Conservation (phyloP, 2,888 invertebrate species). For the Polymixis flavicincta region DNA sequence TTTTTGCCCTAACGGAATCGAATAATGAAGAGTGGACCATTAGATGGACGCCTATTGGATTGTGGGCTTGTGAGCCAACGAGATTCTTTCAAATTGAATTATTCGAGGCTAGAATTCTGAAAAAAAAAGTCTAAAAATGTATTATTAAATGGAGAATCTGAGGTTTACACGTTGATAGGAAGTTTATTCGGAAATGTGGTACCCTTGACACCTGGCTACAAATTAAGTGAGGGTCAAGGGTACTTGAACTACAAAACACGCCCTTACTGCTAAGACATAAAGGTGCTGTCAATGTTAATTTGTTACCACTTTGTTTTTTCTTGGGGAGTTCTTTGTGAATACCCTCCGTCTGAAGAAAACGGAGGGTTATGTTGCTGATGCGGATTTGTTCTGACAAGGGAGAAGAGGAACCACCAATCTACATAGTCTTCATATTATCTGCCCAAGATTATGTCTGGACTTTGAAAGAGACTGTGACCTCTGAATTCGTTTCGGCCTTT, state of each 20-base stretch:
- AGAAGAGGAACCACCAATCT: too few relatives aligned
- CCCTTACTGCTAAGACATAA: not conserved
- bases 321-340: too few relatives aligned
- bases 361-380: too few relatives aligned
- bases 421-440: too few relatives aligned
- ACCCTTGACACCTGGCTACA: not conserved
- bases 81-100: conserved; percentile 8
- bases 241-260: not conserved
- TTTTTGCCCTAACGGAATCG: not conserved
- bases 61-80: not conserved
- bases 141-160: not conserved
- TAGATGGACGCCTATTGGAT: not conserved
- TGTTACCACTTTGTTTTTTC: not conserved
- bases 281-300: not conserved
- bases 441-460: too few relatives aligned
- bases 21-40: conserved; percentile 3
- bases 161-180: not conserved
- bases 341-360: too few relatives aligned
- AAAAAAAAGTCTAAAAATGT: not conserved
- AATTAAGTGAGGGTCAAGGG: too few relatives aligned
- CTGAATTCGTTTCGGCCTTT: too few relatives aligned
- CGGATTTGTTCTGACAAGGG: too few relatives aligned
- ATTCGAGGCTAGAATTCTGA: not conserved
- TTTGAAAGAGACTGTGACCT: too few relatives aligned
- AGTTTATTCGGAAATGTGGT: not conserved